Percentiles rank a stretch among this genome's conserved stretches.
phyloP scores from a whole-genome alignment of 2,797 vertebrate genomes.

The Melanotaenia pygmaea region DNA sequence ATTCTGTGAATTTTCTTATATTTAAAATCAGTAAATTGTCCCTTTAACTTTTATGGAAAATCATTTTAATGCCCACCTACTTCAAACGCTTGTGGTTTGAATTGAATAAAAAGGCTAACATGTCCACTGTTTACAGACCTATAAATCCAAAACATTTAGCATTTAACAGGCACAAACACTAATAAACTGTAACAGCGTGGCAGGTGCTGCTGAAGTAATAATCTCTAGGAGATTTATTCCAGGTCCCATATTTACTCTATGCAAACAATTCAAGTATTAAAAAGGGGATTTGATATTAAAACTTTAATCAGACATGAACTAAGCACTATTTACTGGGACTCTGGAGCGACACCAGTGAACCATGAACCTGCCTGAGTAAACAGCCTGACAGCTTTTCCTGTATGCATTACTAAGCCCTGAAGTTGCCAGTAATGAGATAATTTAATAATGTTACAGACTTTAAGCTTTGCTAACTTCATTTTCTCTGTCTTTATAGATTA shows the following conservation, averaged over 20 bases:
- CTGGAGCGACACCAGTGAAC: constrained; percentile 25
- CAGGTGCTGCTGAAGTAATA: background rate
- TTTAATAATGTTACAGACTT: background rate
- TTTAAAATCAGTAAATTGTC: too few species aligned
- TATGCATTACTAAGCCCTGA: background rate
- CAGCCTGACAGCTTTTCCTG: constrained; percentile 3
- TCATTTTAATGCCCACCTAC: too few species aligned
- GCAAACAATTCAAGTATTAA: constrained; percentile 8
- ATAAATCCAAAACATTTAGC: background rate
- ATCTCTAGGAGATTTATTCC: background rate
- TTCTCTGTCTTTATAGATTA: background rate
- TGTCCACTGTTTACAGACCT: background rate
- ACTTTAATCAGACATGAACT: background rate
- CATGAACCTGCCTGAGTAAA: constrained; percentile 46
- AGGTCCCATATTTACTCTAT: background rate
- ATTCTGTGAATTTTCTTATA: too few species aligned
- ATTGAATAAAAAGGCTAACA: background rate
- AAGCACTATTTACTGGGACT: background rate
- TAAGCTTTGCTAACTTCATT: background rate
- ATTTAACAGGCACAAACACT: constrained; percentile 1
- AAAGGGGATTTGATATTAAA: background rate
- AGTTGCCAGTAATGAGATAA: background rate
- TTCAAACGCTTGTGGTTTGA: too few species aligned
- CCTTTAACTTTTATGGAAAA: too few species aligned
- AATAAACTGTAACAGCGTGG: background rate